These are phyloP conservation scores for Sisyra terminalis DNA, from an alignment of 2,888 invertebrate genomes.

Conservation along the genomic window DNA sequence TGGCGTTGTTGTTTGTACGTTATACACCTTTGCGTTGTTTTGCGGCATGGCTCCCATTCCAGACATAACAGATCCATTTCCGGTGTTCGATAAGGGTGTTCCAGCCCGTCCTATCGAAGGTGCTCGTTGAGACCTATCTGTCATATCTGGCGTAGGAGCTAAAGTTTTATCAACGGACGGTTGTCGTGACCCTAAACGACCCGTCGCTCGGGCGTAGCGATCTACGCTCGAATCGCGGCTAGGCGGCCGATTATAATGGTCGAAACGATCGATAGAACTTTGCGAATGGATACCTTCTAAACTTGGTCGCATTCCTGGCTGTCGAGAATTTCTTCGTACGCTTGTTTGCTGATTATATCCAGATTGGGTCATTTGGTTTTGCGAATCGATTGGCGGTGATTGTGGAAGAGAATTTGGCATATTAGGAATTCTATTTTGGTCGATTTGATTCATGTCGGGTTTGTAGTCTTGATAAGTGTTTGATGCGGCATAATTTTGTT, in stretches of 20 bases:
- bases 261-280: conserved; percentile 78
- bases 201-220: conserved; percentile 50
- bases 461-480: conserved; percentile 13
- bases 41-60: conserved; percentile 33
- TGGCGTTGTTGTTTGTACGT: conserved; percentile 23
- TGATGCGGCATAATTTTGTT: conserved; percentile 15
- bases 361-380: conserved; percentile 14
- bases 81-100: conserved; percentile 31
- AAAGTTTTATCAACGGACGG: conserved; percentile 56
- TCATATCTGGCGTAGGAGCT: conserved; percentile 23
- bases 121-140: conserved; percentile 31
- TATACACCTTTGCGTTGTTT: conserved; percentile 19
- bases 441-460: conserved; percentile 17
- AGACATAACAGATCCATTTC: conserved; percentile 49
- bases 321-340: conserved; percentile 31
- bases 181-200: conserved; percentile 49
- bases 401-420: conserved; percentile 13
- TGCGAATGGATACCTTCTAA: conserved; percentile 30
- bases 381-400: conserved; percentile 16
- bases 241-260: conserved; percentile 85
- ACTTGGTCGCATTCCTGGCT: conserved; percentile 29
- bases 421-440: conserved; percentile 19
- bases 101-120: conserved; percentile 37
- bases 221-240: conserved; percentile 79
- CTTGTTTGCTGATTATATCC: conserved; percentile 16